Evolutionary conservation across 1,140 invertebrate genomes (phyloP).

Genomic region (Caenorhabditis brenneri): DNA sequence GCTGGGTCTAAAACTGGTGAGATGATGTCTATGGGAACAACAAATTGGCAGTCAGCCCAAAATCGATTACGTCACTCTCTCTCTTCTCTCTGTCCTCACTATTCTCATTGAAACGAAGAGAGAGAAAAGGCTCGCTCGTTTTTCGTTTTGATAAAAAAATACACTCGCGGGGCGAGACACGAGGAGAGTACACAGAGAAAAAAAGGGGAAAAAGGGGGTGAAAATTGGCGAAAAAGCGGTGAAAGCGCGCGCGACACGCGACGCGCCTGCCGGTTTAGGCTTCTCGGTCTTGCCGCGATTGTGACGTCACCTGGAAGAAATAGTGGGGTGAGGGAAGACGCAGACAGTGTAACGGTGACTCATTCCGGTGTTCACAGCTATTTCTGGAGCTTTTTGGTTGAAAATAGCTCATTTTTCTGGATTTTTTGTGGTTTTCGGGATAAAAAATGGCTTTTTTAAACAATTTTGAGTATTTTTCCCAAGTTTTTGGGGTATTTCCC

Average conservation of each 20-base stretch:
- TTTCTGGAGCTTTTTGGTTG: background rate
- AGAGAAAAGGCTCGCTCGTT: conserved; percentile 7
- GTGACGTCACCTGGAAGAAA: background rate
- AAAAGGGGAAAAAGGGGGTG: conserved; percentile 26
- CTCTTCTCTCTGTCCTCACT: too few relatives aligned
- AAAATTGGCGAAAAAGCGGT: too few relatives aligned
- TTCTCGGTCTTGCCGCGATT: background rate
- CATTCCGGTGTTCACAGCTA: background rate
- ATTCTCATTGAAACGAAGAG: conserved; percentile 27
- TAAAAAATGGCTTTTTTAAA: background rate
- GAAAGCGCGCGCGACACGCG: conserved; percentile 20
- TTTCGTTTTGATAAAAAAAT: conserved; percentile 39
- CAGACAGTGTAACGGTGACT: background rate
- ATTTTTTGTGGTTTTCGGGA: background rate
- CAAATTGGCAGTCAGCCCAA: conserved; percentile 35
- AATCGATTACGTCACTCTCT: conserved; percentile 42
- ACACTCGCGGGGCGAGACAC: too few relatives aligned
- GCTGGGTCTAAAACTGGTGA: too few relatives aligned
- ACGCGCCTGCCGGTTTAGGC: background rate
- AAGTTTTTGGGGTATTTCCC: background rate
- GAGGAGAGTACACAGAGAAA: conserved; percentile 13
- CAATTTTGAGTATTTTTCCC: background rate
- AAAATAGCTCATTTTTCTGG: background rate
- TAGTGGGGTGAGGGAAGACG: background rate
- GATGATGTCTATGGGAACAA: background rate